Base-by-base conservation (phyloP, 37 sponge, comb jelly and placozoan genomes). In the Halichondria panicea region DNA sequence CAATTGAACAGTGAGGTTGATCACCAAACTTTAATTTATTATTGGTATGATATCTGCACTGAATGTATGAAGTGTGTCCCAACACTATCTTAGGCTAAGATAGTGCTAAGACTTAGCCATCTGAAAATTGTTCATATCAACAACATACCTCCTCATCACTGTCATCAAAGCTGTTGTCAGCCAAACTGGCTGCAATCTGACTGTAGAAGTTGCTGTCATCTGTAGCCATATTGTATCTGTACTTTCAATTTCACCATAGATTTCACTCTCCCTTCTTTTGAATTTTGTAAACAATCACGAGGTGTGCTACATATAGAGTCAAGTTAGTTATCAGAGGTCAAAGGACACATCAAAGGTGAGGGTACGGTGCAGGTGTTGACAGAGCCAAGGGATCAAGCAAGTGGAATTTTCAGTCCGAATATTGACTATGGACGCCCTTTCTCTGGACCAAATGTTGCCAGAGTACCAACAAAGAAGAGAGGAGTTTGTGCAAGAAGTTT, bases 361-460 rank as follows among this genome's bases (percentile, higher is more conserved):
- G n/a, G n/a, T n/a, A n/a, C n/a, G n/a, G n/a, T n/a, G n/a, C n/a
- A n/a, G n/a, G n/a, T n/a, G n/a, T 48, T 15, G 52, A 18, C 52
- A 15, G 15, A 48, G 13, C 11, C 11, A 11, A 48, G 52, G 15
- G 52, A 15, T 15, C 52, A 48, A 48, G 52, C 15, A 15, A 48
- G 15, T 18, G 11, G 11, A 48, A 48, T 18, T 48, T 18, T 15
- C 13, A 48, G 22, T 58, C n/a, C 25, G 21, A 24, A 28, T 24
- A 6, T 30, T n/a, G n/a, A n/a, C n/a, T n/a, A 79, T 79, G 80
- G 80, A 79, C 44, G 44, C 70, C 22, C 22, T 79, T 43, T 36
- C 11, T 27, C 13, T 79, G 15, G 80, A 79, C 80, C 61, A 42
- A 36, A 54, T 68, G 80, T 61, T 45, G 25, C 28, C 34, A 31